A percentile compares a stretch with the other conserved stretches of the same genome.
These are phyloP conservation scores for Stegostoma tigrinum DNA, from an alignment of 2,113 vertebrate genomes.

Conservation along the genomic window DNA sequence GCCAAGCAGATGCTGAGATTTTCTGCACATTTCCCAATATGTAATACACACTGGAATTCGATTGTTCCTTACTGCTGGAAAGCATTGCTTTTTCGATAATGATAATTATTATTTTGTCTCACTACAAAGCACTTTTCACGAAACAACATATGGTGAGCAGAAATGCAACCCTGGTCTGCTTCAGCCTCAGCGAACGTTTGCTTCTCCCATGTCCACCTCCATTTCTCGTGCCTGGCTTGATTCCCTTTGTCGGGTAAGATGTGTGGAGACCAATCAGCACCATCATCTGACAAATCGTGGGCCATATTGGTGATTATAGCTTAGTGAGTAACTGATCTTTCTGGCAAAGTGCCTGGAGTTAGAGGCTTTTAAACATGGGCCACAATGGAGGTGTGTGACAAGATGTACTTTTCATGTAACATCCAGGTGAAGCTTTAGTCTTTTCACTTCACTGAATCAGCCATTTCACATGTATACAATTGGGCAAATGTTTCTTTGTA, in stretches of 20 bases:
- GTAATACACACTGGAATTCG: not conserved
- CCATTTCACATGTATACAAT: not conserved
- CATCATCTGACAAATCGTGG: not conserved
- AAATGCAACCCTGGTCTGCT: constrained; percentile 2
- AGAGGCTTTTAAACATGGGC: not conserved
- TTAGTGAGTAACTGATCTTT: not conserved
- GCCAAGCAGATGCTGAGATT: not conserved
- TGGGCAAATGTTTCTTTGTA: not conserved
- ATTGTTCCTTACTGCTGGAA: not conserved
- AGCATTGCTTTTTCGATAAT: not conserved
- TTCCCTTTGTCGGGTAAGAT: not conserved
- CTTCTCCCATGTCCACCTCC: constrained; percentile 23
- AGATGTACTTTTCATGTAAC: not conserved
- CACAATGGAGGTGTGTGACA: not conserved
- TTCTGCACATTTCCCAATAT: not conserved
- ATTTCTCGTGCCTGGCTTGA: not conserved
- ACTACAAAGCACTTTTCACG: not conserved
- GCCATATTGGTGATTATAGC: not conserved
- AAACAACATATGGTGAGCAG: constrained; percentile 35
- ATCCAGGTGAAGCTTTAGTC: not conserved
- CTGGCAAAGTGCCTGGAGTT: not conserved
- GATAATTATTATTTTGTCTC: constrained; percentile 1
- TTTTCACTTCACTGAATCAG: not conserved
- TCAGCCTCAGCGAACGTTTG: not conserved
- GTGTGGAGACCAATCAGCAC: not conserved